These are phyloP conservation scores for Pampus argenteus DNA, from an alignment of 2,797 vertebrate species.

Conservation along the genomic window DNA sequence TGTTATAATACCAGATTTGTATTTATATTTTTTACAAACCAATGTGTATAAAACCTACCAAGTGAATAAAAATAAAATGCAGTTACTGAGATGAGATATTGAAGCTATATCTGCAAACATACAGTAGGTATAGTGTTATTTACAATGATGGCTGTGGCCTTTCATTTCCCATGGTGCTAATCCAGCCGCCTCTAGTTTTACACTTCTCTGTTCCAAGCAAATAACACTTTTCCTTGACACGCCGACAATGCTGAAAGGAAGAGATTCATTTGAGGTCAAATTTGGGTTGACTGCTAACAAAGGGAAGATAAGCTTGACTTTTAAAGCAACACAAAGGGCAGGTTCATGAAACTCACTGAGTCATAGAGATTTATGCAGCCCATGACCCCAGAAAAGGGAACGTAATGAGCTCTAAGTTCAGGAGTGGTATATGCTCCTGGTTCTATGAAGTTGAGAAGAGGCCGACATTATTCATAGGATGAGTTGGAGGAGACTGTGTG, in stretches of 20 bases:
- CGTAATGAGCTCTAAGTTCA: conserved; percentile 42
- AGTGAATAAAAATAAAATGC: too few relatives aligned
- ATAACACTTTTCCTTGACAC: conserved; percentile 34
- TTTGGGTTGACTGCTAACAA: conserved; percentile 46
- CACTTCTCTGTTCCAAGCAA: conserved; percentile 31
- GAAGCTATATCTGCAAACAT: neutral
- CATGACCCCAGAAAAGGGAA: conserved; percentile 31
- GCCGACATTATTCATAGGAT: conserved; percentile 31
- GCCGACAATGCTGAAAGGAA: conserved; percentile 21
- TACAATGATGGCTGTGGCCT: conserved; percentile 26
- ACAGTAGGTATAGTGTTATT: conserved; percentile 12
- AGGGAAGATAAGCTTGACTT: conserved; percentile 51
- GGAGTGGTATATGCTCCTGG: conserved; percentile 5
- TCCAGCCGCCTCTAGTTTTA: conserved; percentile 27
- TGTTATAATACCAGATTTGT: too few relatives aligned
- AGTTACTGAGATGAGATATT: neutral
- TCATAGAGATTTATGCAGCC: conserved; percentile 46
- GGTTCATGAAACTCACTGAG: conserved; percentile 37
- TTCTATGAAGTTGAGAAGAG: neutral
- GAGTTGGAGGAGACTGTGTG: conserved; percentile 6
- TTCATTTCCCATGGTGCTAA: conserved; percentile 37
- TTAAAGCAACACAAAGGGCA: conserved; percentile 50
- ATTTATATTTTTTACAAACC: too few relatives aligned
- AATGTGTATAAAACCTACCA: too few relatives aligned
- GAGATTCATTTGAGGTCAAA: conserved; percentile 46